Conservation (phyloP, 2,113 vertebrate genomes). For the Vicugna pacos region DNA sequence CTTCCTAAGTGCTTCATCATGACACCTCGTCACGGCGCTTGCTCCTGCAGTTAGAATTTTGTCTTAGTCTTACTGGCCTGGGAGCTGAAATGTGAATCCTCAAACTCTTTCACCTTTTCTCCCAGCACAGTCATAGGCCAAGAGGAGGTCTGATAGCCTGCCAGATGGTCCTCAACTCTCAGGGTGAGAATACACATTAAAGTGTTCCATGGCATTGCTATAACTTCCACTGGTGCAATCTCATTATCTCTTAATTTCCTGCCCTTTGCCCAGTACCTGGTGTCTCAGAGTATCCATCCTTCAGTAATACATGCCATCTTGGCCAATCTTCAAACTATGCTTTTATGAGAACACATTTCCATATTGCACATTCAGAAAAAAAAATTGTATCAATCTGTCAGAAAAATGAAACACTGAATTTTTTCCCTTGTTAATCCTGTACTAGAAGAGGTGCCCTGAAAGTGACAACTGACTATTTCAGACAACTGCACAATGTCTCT, state of each 20-base stretch:
- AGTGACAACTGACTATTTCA: not conserved
- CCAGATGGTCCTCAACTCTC: not conserved
- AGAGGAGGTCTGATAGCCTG: not conserved
- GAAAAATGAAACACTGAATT: not conserved
- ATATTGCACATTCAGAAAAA: not conserved
- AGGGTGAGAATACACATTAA: not conserved
- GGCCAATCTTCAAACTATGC: not conserved
- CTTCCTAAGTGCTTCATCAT: not conserved
- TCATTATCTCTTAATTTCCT: not conserved
- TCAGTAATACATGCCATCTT: not conserved
- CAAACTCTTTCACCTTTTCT: not conserved
- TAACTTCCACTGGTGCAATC: not conserved
- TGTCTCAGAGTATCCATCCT: not conserved
- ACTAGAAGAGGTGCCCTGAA: not conserved
- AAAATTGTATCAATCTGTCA: not conserved
- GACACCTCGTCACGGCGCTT: not conserved
- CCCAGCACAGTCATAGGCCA: not conserved
- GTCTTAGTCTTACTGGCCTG: not conserved
- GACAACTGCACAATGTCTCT: not conserved
- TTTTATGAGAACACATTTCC: not conserved
- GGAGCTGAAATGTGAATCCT: not conserved
- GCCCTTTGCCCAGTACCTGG: not conserved
- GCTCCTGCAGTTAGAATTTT: not conserved
- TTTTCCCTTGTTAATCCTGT: not conserved
- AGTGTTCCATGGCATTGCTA: rapidly evolving